Base-by-base conservation (phyloP, 2,888 invertebrate species). In the Bombylius major region DNA sequence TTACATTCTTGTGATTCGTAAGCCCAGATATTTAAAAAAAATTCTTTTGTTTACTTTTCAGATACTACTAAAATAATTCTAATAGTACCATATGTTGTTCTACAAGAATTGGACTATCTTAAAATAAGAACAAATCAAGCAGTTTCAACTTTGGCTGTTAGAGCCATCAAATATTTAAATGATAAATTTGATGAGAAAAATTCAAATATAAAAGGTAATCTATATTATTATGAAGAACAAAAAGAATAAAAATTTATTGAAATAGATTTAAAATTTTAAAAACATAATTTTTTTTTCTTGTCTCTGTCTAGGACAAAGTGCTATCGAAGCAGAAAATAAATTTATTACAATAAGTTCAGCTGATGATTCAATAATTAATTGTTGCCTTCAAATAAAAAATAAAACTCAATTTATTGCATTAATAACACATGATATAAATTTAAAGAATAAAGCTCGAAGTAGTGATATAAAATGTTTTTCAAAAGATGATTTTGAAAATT, bases 331-430 rank as follows among this genome's bases (percentile, higher is more conserved):
- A 51, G 64, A 69, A 1, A 61, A 70, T 4, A 72, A 75, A 62
- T 61, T 71, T 42, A 67, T 76, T 34, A 62, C 71, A 5, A 71
- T 76, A 3, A 67, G 66, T 54, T 71, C 67, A 55, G 69, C 75
- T 1, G 79, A 79, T 61, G 79, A 79, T 64, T 76, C 76, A 62
- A 78, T 79, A 49, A 62, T 79, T 7, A 74, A 77, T 58, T 76
- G 77, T 59, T 78, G 78, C 58, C 57, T 79, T 23, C 78, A 79
- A 67, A 68, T 74, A 4, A 64, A 67, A 51, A 58, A 68, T 47
- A 67, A 74, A 53, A 69, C 73, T 47, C 65, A 69, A n/a, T 65
- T 69, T 60, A 64, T 76, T 56, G 67, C 77, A 51, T 65, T 79
- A 5, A 63, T 79, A 1, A 75, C 77, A 14, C 77, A 78, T 60